Base-by-base conservation (phyloP, 1,140 invertebrate genomes). In the Zaprionus capensis region DNA sequence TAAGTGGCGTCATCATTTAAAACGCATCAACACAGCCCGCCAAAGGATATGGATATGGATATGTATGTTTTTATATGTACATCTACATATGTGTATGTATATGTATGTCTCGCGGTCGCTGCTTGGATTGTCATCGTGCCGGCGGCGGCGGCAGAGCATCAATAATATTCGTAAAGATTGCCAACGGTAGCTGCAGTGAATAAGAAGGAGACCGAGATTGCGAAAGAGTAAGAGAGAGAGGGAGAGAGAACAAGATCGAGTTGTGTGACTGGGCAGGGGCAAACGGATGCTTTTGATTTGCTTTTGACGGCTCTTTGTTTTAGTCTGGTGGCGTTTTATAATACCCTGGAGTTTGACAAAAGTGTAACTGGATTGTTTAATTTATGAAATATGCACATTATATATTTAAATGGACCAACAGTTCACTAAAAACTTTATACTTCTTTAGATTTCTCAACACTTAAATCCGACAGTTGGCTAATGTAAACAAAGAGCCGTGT, bases 1-100 rank as follows among this genome's bases (percentile, higher is more conserved):
- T 91, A 91, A 91, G 88, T 91, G 88, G 88, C 88, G 88, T 91
- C 88, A 91, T 91, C 82, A 91, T 91, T 91, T 91, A 91, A 91
- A 91, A 91, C 82, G 88, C 88, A 91, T 91, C 88, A 91, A 83
- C 85, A 83, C 85, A 90, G 76, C 71, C 82, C 73, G 76, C 78
- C 81, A 81, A 87, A 84, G 84, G 78, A 88, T 81, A 62, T 78
- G 84, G 78, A 88, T 81, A 62, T 78, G 44, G 44, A 64, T 80
- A 78, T 71, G 61, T 31, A 65, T 55, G 28, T 62, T 38, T 34
- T 34, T 34, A 88, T 81, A 62, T 78, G 84, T 36, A 69, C 71
- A 71, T 70, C 24, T 36, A 9, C 28, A 31, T 31, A 68, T 80
- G 72, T 68, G 53, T 26, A 65, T 55, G 28, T 58, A 31, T 31